Conservation (phyloP, 2,888 invertebrate species). For the Eilema sororculum region DNA sequence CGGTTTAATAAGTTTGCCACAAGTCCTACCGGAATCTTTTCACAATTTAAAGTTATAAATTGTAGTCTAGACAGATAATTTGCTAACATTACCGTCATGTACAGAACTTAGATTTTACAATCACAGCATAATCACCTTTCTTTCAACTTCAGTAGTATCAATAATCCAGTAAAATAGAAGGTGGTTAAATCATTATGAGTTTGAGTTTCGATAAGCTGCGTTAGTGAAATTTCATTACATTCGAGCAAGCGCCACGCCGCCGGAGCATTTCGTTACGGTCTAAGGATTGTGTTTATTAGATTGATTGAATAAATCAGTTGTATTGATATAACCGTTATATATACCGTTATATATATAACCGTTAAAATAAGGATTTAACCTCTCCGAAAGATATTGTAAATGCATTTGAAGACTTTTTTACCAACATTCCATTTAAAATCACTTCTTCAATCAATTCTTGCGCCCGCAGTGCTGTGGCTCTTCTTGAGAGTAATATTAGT, state of each 20-base stretch:
- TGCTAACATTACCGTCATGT: not conserved
- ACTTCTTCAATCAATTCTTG: no score
- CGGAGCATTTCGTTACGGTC: not conserved
- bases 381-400: no score
- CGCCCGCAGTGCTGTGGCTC: no score
- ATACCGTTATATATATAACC: no score
- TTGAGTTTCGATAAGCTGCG: slow-evolving; percentile 39
- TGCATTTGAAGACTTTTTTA: no score
- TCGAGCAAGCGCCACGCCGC: slow-evolving; percentile 36
- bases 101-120: not conserved
- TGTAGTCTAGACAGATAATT: not conserved
- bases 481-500: no score
- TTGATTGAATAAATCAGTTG: not conserved
- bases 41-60: not conserved
- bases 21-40: not conserved
- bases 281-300: slow-evolving; percentile 4
- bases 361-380: no score
- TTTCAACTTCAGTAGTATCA: not conserved
- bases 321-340: not conserved
- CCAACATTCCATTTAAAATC: no score
- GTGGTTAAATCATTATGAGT: slow-evolving; percentile 46
- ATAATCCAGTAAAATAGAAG: slow-evolving; percentile 29
- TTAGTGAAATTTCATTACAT: slow-evolving; percentile 64
- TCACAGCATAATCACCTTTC: not conserved
- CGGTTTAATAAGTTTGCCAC: not conserved